Evolutionary conservation across 1,140 invertebrate genomes (phyloP).

Genomic region (Agrilus planipennis): DNA sequence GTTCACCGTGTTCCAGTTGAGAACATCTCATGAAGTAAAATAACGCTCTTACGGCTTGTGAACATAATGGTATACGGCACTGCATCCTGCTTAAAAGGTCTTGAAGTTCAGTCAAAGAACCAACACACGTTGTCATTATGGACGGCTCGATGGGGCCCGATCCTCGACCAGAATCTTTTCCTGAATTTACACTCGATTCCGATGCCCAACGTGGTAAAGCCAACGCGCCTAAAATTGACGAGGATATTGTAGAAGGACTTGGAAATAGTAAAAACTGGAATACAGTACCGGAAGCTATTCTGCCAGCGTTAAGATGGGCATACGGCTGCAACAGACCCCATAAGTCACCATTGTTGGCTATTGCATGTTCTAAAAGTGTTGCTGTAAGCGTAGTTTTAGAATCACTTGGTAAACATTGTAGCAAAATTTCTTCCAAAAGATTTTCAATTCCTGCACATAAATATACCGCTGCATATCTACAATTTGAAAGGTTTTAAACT

Average conservation of each 20-base stretch:
- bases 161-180: conserved; percentile 31
- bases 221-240: conserved; percentile 48
- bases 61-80: conserved; percentile 45
- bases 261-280: not conserved
- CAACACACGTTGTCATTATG: conserved; percentile 77
- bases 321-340: conserved; percentile 84
- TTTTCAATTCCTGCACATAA: conserved; percentile 81
- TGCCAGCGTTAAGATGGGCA: conserved; percentile 76
- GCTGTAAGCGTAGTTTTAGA: conserved; percentile 57
- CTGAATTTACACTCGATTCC: conserved; percentile 56
- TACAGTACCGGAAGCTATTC: conserved; percentile 63
- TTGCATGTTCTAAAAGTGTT: conserved; percentile 66
- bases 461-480: conserved; percentile 73
- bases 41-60: conserved; percentile 59
- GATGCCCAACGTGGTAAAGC: conserved; percentile 79
- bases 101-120: conserved; percentile 61
- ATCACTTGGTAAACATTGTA: conserved; percentile 60
- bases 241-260: not conserved
- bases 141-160: conserved; percentile 48
- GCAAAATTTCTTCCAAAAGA: conserved; percentile 70
- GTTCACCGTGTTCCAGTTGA: conserved; percentile 48
- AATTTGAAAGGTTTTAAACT: conserved; percentile 6
- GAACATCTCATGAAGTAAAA: conserved; percentile 89
- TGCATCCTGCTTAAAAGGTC: conserved; percentile 55
- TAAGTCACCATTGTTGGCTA: conserved; percentile 74